A percentile compares a stretch with the other conserved stretches of the same genome.
These are phyloP conservation scores for Ligdia adustata DNA, from an alignment of 2,888 invertebrate genomes.

Conservation along the genomic window DNA sequence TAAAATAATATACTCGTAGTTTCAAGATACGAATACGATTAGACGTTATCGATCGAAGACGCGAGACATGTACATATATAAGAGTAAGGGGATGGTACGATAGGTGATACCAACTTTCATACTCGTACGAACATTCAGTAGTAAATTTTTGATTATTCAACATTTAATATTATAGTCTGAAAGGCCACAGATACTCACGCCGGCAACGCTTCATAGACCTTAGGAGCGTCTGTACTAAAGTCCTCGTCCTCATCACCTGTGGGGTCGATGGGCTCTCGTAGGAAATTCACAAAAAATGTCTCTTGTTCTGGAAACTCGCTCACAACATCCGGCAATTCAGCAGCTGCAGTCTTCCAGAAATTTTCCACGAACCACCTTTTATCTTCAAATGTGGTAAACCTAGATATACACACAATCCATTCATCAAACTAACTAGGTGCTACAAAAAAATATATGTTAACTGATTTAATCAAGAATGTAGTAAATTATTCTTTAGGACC, in stretches of 20 bases:
- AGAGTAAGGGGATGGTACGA: too few species aligned
- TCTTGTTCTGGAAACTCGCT: conserved; percentile 83
- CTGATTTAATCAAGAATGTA: too few species aligned
- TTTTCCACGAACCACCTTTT: conserved; percentile 88
- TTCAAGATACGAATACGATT: too few species aligned
- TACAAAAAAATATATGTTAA: neutral
- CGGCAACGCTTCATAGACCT: conserved; percentile 92
- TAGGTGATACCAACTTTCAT: too few species aligned
- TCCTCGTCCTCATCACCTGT: conserved; percentile 91
- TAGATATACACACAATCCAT: too few species aligned
- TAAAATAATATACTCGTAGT: too few species aligned
- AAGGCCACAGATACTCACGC: conserved; percentile 80
- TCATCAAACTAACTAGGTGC: too few species aligned
- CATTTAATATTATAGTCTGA: too few species aligned
- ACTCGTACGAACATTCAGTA: too few species aligned
- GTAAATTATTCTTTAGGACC: conserved; percentile 68
- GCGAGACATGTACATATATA: too few species aligned
- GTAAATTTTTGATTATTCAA: too few species aligned
- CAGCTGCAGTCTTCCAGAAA: conserved; percentile 83
- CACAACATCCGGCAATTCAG: conserved; percentile 76
- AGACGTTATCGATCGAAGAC: too few species aligned
- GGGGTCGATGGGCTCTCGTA: conserved; percentile 91
- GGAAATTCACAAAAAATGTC: conserved; percentile 91
- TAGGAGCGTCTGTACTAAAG: conserved; percentile 90
- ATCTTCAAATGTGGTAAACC: conserved; percentile 72